phyloP scores from a whole-genome alignment of 2,113 vertebrate species.

The Erpornis zantholeuca region DNA sequence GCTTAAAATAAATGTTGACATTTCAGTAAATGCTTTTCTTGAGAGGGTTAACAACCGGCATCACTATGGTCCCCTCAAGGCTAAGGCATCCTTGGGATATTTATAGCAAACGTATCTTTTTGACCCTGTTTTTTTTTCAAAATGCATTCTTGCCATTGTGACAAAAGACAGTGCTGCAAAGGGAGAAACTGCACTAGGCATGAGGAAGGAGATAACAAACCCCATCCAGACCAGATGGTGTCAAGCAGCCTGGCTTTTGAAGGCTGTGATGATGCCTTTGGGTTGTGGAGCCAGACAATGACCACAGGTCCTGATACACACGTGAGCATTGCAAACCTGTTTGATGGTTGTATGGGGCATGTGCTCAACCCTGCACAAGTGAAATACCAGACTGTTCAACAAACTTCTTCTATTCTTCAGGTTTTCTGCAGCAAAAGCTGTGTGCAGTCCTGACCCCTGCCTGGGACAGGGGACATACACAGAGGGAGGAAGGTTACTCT shows the following conservation, averaged over 20 bases:
- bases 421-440: neutral
- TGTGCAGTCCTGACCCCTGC: neutral
- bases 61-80: neutral
- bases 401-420: neutral
- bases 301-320: neutral
- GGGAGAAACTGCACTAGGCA: neutral
- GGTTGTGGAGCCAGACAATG: accelerated
- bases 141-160: neutral
- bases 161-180: neutral
- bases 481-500: neutral
- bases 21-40: neutral
- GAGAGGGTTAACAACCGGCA: neutral
- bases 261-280: neutral
- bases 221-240: neutral
- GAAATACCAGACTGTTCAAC: too few relatives aligned
- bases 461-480: neutral
- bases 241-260: neutral
- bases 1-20: neutral
- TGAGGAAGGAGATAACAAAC: neutral
- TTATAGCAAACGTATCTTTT: neutral
- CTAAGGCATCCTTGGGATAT: neutral
- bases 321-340: accelerated
- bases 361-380: too few relatives aligned
- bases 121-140: neutral
- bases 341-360: accelerated